Evolutionary conservation across 30 jellyfish, hydroid and myxozoan genomes (phyloP).

Genomic region (Cassiopea xamachana): DNA sequence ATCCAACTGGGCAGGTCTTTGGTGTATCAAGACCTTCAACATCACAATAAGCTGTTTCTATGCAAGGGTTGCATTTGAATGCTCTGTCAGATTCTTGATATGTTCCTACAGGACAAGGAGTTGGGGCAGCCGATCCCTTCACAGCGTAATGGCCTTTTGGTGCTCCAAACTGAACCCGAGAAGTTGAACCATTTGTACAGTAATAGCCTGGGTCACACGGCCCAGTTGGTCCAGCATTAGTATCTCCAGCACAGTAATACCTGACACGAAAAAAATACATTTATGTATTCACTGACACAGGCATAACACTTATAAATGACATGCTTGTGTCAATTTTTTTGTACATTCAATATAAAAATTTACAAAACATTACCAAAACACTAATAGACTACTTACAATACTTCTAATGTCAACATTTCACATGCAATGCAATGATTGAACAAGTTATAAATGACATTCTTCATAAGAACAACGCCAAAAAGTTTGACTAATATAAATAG

Average conservation of each 20-base stretch:
- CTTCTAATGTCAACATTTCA: no score
- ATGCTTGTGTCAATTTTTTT: no score
- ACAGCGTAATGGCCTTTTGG: slow-evolving; percentile 79
- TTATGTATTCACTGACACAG: no score
- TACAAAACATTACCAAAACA: no score
- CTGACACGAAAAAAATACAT: slow-evolving; percentile 20
- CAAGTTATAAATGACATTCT: no score
- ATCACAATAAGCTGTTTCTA: slow-evolving; percentile 91
- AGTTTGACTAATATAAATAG: not conserved
- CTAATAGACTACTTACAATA: no score
- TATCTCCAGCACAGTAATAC: slow-evolving; percentile 95
- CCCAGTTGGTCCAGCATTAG: slow-evolving; percentile 97
- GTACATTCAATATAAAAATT: no score
- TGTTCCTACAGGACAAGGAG: slow-evolving; percentile 92
- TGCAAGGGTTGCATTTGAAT: slow-evolving; percentile 80
- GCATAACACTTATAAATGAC: no score
- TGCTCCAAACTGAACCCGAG: slow-evolving; percentile 79
- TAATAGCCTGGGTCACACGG: slow-evolving; percentile 96
- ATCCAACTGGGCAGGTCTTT: slow-evolving; percentile 85
- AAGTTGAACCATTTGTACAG: slow-evolving; percentile 84
- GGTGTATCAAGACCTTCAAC: slow-evolving; percentile 84
- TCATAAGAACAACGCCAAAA: no score
- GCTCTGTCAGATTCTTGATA: slow-evolving; percentile 85
- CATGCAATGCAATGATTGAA: no score
- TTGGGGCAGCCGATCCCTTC: slow-evolving; percentile 86